These are phyloP conservation scores for Drosophila serrata DNA, from an alignment of 1,140 invertebrate species.

Conservation along the genomic window DNA sequence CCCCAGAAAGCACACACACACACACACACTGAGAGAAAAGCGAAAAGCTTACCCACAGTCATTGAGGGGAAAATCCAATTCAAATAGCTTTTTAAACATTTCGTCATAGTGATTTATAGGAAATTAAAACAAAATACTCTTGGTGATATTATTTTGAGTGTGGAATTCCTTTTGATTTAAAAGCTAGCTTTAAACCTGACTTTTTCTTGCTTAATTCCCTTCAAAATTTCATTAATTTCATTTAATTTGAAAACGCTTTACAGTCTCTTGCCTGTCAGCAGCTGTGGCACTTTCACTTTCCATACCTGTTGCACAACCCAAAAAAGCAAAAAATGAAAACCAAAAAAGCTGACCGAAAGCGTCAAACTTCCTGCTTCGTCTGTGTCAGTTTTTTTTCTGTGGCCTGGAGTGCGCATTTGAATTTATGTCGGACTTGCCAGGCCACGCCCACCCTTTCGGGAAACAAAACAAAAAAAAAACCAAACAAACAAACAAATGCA, in stretches of 20 bases:
- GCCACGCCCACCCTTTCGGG: slow-evolving; percentile 46
- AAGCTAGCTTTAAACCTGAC: background rate
- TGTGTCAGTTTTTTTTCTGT: slow-evolving; percentile 25
- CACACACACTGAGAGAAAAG: slow-evolving; percentile 9
- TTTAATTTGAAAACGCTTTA: slow-evolving; percentile 31
- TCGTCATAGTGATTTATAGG: background rate
- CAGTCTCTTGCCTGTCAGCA: slow-evolving; percentile 12
- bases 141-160: too few species aligned
- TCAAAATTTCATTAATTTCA: slow-evolving; percentile 26
- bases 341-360: slow-evolving; percentile 42
- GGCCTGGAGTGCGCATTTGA: slow-evolving; percentile 35
- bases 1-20: slow-evolving; percentile 5
- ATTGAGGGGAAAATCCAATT: background rate
- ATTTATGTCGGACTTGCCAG: slow-evolving; percentile 40
- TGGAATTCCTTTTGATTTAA: background rate
- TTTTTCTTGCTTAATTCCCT: slow-evolving; percentile 3
- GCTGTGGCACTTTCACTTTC: slow-evolving; percentile 65
- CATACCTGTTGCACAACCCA: slow-evolving; percentile 62
- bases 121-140: too few species aligned
- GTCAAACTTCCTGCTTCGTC: slow-evolving; percentile 51
- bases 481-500: slow-evolving; percentile 45
- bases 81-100: background rate
- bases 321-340: background rate
- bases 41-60: background rate
- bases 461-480: background rate